Percentiles rank a stretch among this genome's conserved stretches.
Evolutionary conservation across 2,888 invertebrate species (phyloP).

Genomic region (Metopia argyrocephala): DNA sequence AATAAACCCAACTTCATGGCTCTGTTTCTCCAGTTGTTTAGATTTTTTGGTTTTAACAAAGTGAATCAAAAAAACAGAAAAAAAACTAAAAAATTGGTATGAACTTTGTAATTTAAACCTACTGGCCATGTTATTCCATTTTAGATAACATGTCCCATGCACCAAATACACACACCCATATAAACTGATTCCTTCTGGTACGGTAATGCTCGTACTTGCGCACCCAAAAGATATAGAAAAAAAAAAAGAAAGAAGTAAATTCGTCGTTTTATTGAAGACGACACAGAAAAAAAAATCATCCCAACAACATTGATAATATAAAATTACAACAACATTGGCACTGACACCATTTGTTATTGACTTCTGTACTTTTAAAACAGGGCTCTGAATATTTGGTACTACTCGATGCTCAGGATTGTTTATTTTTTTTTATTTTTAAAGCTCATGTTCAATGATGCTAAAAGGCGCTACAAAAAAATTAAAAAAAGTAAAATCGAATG

Average conservation of each 20-base stretch:
- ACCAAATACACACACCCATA: neutral
- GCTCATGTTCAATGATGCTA: constrained; percentile 65
- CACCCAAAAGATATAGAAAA: constrained; percentile 34
- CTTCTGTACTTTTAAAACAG: constrained; percentile 44
- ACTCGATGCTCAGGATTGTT: constrained; percentile 10
- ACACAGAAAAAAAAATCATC: constrained; percentile 21
- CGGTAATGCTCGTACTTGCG: neutral
- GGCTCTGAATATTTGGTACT: constrained; percentile 33
- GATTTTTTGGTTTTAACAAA: constrained; percentile 42
- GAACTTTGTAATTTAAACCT: constrained; percentile 62
- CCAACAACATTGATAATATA: constrained; percentile 28
- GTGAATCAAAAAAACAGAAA: constrained; percentile 43
- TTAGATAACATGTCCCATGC: constrained; percentile 57
- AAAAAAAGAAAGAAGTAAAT: constrained; percentile 46
- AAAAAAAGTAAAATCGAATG: constrained; percentile 39
- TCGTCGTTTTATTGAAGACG: constrained; percentile 57
- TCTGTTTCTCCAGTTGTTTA: constrained; percentile 44
- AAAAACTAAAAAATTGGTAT: neutral
- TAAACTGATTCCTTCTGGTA: neutral
- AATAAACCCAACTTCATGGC: constrained; percentile 50
- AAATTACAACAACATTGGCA: constrained; percentile 56
- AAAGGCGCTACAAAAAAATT: constrained; percentile 61
- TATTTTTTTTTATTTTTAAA: constrained; percentile 45
- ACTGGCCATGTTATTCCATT: constrained; percentile 62
- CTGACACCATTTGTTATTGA: constrained; percentile 58